These are phyloP conservation scores for Trypoxylus dichotomus DNA, from an alignment of 1,140 invertebrate species.

Conservation along the genomic window DNA sequence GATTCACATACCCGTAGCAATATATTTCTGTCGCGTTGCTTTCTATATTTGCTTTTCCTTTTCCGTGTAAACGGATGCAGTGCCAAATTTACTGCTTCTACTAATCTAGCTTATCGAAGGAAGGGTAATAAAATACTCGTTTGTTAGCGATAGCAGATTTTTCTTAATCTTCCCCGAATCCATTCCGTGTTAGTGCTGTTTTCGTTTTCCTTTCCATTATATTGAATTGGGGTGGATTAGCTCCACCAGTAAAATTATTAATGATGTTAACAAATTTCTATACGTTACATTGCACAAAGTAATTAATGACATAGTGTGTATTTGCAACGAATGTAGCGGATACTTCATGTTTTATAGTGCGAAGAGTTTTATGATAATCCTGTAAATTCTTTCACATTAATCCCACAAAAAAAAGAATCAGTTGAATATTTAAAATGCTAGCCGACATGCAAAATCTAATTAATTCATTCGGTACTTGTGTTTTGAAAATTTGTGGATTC, in stretches of 20 bases:
- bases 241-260: background rate
- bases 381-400: no score
- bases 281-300: background rate
- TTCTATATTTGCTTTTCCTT: background rate
- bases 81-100: background rate
- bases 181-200: background rate
- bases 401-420: no score
- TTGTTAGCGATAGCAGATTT: conserved; percentile 3
- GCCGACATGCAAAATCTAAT: no score
- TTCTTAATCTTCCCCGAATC: background rate
- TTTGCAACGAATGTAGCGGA: no score
- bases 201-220: background rate
- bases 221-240: background rate
- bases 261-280: background rate
- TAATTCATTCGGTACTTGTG: no score
- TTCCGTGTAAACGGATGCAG: background rate
- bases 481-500: no score
- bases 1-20: background rate
- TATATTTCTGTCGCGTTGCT: background rate
- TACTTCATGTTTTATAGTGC: no score
- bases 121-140: background rate
- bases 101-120: background rate
- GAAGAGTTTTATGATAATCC: no score
- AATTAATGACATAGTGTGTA: no score
- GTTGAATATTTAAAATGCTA: no score